phyloP scores from a whole-genome alignment of 2,888 invertebrate species.

The Norana najaformis region DNA sequence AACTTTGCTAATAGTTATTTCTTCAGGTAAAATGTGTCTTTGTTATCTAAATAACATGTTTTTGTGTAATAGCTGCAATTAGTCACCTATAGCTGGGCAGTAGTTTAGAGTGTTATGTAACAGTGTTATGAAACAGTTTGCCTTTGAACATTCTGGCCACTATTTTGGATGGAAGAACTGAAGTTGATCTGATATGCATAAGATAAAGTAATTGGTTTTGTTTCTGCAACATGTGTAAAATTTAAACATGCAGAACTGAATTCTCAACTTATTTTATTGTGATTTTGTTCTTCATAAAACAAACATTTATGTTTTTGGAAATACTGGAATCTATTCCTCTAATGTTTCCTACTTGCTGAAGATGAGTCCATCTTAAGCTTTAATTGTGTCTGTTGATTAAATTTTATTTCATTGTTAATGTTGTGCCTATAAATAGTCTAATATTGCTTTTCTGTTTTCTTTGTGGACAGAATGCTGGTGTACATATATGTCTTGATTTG shows the following conservation, averaged over 20 bases:
- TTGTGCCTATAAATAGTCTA: neutral
- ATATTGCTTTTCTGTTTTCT: neutral
- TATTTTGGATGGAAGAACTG: neutral
- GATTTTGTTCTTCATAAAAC: neutral
- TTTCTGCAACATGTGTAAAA: neutral
- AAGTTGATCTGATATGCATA: neutral
- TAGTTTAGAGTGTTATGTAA: neutral
- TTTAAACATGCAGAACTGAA: neutral
- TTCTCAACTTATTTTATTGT: neutral
- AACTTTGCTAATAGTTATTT: neutral
- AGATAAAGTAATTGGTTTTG: neutral
- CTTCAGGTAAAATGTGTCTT: neutral
- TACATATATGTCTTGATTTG: neutral
- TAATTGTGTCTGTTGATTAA: neutral
- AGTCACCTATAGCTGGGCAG: neutral
- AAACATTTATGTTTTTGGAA: neutral
- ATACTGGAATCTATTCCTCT: neutral
- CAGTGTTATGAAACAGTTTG: neutral
- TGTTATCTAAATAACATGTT: neutral
- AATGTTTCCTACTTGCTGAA: too few species aligned
- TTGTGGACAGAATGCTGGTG: too few species aligned
- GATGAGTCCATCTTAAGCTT: too few species aligned
- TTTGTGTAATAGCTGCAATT: neutral
- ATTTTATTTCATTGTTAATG: neutral
- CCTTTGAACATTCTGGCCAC: neutral